Evolutionary conservation across 2,888 invertebrate species (phyloP), one percentile per base, ranked within the genome.

Genomic region (Polydrusus cervinus): DNA sequence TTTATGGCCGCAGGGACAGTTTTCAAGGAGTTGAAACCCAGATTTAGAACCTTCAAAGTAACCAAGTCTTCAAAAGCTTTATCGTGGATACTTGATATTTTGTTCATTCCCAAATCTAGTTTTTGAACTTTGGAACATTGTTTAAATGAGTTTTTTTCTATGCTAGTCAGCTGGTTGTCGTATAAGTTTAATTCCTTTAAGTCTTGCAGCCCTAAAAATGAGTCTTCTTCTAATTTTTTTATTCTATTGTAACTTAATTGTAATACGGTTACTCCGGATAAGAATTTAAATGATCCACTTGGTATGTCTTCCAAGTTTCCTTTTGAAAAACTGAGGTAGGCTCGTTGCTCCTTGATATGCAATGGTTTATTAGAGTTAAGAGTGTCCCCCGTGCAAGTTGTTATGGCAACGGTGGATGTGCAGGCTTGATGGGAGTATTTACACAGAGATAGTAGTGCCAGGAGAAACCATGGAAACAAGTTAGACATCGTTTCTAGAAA

Each of bases 41-140:
- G 73, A 77, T 84, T 83, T 51, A 85, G 71, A 5, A 70, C 25
- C 68, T 79, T 77, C 55, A 85, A 77, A 68, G 79, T 80, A 11
- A 53, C 47, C 14, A 83, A 74, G 18, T 71, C 65, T 9, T 75
- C 55, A 40, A 77, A 77, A n/a, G 78, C 74, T 25, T 80, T 78
- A 6, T 43, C 65, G 18, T 70, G 53, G 10, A 83, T 71, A 14
- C 51, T 30, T 9, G 72, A 43, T 18, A 85, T 70, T 65, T 78
- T 73, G 66, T 85, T 85, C 47, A 70, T 38, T 0, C 83, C 82
- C 43, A 85, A 77, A 79, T 84, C 82, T 40, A 85, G 71, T 47
- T 78, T 75, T 65, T 80, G 77, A 14, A 81, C 64, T 34, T 72
- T 72, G n/a, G 6, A 11, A 14, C 72, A 66, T 75, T 71, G 34